Base-by-base conservation (phyloP, 2,113 vertebrate genomes). In the Vicugna pacos region DNA sequence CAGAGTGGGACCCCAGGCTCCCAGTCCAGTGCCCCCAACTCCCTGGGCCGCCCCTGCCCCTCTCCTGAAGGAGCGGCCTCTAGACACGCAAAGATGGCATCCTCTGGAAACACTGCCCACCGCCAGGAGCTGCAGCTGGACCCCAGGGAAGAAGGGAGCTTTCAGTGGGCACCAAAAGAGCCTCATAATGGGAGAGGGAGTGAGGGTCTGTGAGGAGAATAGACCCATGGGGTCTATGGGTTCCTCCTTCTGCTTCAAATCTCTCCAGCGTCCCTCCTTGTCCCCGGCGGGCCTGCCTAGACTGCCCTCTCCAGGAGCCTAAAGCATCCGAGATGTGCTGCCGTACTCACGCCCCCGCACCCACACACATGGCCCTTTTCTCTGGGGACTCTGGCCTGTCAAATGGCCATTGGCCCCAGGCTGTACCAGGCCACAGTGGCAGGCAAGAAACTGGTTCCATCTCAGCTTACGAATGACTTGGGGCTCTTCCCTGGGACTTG, bases 11-110 rank as follows among this genome's bases (percentile, higher is more conserved):
- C 48, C n/a, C 26, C 48, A 64, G 77, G 14, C 22, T 15, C 20
- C 2, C 28, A 20, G 26, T 9, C 24, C 7, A 0, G 58, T 5
- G 38, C 20, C 50, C 32, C 73, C 73, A 0, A 1, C 46, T 11
- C 62, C 15, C 35, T 10, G 30, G 1, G 0, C 38, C 28, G 19
- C 5, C 6, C 14, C 52, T n/a, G 5, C 8, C 35, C 28, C 22
- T 56, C 10, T 48, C 7, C 42, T 35, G 52, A 62, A 67, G 28
- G 46, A 82, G 24, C 2, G 26, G 15, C 46, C n/a, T 54, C 48
- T 6, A 0, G n/a, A 73, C 20, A 3, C 6, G 3, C 20, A 12
- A 22, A 62, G 42, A 2, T 3, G 42, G 24, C 1, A 0, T 26
- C 35, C 60, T 67, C 75, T 26, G 6, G 54, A 26, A 26, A 15